Evolutionary conservation across 2,797 vertebrate genomes (phyloP).

Genomic region (Picus viridis): DNA sequence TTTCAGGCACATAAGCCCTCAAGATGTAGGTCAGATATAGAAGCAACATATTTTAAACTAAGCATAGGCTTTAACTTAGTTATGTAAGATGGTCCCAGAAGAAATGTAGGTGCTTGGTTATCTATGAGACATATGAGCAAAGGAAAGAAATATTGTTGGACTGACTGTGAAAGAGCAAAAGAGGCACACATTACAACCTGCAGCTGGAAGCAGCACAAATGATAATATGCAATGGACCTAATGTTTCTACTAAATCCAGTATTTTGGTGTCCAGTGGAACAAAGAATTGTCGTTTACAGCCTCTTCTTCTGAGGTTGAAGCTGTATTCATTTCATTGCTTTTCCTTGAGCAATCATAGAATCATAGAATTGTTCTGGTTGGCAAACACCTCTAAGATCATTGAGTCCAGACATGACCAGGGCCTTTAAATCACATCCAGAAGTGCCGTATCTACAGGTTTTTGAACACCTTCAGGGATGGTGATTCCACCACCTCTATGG

Average conservation of each 20-base stretch:
- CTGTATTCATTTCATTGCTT: neutral
- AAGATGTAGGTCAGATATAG: neutral
- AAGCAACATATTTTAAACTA: neutral
- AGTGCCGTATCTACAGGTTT: too few species aligned
- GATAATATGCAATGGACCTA: neutral
- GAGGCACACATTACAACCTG: neutral
- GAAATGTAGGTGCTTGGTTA: neutral
- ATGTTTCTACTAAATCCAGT: neutral
- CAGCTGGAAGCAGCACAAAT: neutral
- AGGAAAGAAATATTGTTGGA: neutral
- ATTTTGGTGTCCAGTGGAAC: neutral
- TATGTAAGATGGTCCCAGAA: neutral
- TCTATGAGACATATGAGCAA: neutral
- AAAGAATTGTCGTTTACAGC: neutral
- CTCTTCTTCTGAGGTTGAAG: neutral
- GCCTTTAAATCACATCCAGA: too few species aligned
- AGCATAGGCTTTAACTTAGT: neutral
- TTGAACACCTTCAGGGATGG: too few species aligned
- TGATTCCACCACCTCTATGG: too few species aligned
- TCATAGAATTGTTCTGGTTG: too few species aligned
- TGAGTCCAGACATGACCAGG: too few species aligned
- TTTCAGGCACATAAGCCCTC: neutral
- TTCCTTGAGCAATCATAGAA: neutral
- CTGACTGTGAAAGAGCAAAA: neutral
- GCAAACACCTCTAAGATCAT: too few species aligned